phyloP scores from a whole-genome alignment of 2,888 invertebrate species.

The Bursaphelenchus okinawaensis region DNA sequence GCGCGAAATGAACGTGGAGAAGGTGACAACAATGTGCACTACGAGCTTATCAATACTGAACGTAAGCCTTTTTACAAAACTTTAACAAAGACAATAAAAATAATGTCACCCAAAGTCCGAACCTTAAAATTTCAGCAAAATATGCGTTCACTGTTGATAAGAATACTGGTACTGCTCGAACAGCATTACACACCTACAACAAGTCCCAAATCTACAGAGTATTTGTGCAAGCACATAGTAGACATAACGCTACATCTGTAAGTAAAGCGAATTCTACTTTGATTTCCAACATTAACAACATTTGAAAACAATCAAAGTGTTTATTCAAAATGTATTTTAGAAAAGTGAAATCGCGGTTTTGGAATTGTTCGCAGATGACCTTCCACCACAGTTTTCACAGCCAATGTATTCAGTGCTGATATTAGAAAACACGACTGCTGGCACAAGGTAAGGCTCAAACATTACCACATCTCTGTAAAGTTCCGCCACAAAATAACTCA shows the following conservation, averaged over 20 bases:
- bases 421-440: slow-evolving; percentile 89
- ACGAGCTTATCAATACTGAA: slow-evolving; percentile 49
- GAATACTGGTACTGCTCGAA: slow-evolving; percentile 44
- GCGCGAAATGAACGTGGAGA: slow-evolving; percentile 90
- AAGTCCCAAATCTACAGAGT: slow-evolving; percentile 24
- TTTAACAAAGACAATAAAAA: slow-evolving; percentile 4
- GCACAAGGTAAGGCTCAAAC: slow-evolving; percentile 73
- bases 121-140: slow-evolving; percentile 36
- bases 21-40: slow-evolving; percentile 45
- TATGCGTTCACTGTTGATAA: slow-evolving; percentile 47
- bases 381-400: slow-evolving; percentile 95
- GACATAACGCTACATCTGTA: slow-evolving; percentile 23
- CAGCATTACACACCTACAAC: slow-evolving; percentile 38
- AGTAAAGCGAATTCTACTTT: neutral
- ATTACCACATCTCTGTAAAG: neutral
- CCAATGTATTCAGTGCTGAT: slow-evolving; percentile 89
- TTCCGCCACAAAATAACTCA: neutral
- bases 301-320: no score
- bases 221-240: slow-evolving; percentile 39
- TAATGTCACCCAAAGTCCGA: slow-evolving; percentile 1
- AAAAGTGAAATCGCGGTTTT: slow-evolving; percentile 55
- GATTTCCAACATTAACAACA: no score
- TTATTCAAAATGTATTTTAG: no score
- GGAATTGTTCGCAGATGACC: slow-evolving; percentile 67
- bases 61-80: slow-evolving; percentile 33